These are phyloP conservation scores for Drosophila carrolli DNA, from an alignment of 1,140 invertebrate species.

Conservation along the genomic window DNA sequence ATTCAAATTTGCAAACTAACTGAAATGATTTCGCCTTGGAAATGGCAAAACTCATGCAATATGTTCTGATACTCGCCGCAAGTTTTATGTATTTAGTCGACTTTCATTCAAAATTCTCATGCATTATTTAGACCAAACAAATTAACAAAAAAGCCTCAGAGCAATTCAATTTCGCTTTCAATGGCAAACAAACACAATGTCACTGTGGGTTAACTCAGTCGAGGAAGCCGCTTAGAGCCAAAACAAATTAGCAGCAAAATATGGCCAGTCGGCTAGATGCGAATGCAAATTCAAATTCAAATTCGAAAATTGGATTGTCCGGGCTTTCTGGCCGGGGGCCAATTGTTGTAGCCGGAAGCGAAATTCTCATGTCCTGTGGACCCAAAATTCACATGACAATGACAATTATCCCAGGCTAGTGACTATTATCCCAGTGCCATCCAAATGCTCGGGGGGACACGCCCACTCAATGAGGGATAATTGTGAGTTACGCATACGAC, in stretches of 20 bases:
- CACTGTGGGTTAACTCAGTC: slow-evolving; percentile 23
- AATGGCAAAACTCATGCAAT: not conserved
- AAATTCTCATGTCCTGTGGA: slow-evolving; percentile 15
- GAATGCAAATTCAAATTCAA: slow-evolving; percentile 22
- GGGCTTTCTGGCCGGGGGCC: slow-evolving; percentile 16
- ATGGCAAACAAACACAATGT: slow-evolving; percentile 19
- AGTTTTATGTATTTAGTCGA: not conserved
- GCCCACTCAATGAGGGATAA: slow-evolving; percentile 74
- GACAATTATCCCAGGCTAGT: slow-evolving; percentile 66
- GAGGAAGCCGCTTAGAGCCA: slow-evolving; percentile 25
- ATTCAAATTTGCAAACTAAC: slow-evolving; percentile 10
- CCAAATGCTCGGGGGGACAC: slow-evolving; percentile 24
- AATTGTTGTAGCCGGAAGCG: slow-evolving; percentile 27
- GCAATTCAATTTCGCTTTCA: slow-evolving; percentile 13
- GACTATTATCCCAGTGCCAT: slow-evolving; percentile 33
- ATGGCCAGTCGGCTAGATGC: slow-evolving; percentile 21
- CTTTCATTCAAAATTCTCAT: not conserved
- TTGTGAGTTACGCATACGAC: slow-evolving; percentile 79
- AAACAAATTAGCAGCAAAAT: slow-evolving; percentile 45
- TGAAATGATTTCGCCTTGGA: slow-evolving; percentile 6
- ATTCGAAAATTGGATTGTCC: slow-evolving; percentile 51
- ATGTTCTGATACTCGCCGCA: not conserved
- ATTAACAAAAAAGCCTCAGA: slow-evolving; percentile 8
- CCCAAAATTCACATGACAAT: slow-evolving; percentile 61
- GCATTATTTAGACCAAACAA: not conserved